Evolutionary conservation across 1,140 invertebrate species (phyloP).

Genomic region (Zaprionus capensis): DNA sequence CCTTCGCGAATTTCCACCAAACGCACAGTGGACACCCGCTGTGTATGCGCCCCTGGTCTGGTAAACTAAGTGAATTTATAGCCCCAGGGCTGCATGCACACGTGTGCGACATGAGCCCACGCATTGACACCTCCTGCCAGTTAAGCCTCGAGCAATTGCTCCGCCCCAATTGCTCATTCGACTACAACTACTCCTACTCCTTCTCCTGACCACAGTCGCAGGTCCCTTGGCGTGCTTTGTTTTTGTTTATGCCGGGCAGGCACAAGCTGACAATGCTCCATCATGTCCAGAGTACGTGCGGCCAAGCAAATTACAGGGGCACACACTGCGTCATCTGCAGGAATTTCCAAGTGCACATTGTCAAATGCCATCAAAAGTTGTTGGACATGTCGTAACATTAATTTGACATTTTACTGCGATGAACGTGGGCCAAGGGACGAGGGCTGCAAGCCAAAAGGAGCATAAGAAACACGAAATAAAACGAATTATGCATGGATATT

Average conservation of each 20-base stretch:
- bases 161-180: neutral
- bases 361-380: slow-evolving; percentile 78
- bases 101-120: slow-evolving; percentile 70
- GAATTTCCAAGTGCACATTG: slow-evolving; percentile 78
- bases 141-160: neutral
- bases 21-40: neutral
- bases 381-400: slow-evolving; percentile 81
- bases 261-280: slow-evolving; percentile 71
- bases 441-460: neutral
- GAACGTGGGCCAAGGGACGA: slow-evolving; percentile 22
- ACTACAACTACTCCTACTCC: slow-evolving; percentile 9
- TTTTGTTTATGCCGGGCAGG: slow-evolving; percentile 78
- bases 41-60: slow-evolving; percentile 28
- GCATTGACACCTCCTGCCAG: slow-evolving; percentile 70
- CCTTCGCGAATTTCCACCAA: slow-evolving; percentile 70
- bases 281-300: slow-evolving; percentile 71
- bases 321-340: slow-evolving; percentile 79
- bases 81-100: slow-evolving; percentile 56
- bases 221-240: slow-evolving; percentile 69
- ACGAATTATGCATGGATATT: slow-evolving; percentile 50
- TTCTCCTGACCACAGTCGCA: slow-evolving; percentile 45
- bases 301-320: slow-evolving; percentile 78
- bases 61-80: slow-evolving; percentile 71
- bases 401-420: slow-evolving; percentile 79
- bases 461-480: neutral